Evolutionary conservation across 2,888 invertebrate species (phyloP).

Genomic region (Muschampia plurimacula): DNA sequence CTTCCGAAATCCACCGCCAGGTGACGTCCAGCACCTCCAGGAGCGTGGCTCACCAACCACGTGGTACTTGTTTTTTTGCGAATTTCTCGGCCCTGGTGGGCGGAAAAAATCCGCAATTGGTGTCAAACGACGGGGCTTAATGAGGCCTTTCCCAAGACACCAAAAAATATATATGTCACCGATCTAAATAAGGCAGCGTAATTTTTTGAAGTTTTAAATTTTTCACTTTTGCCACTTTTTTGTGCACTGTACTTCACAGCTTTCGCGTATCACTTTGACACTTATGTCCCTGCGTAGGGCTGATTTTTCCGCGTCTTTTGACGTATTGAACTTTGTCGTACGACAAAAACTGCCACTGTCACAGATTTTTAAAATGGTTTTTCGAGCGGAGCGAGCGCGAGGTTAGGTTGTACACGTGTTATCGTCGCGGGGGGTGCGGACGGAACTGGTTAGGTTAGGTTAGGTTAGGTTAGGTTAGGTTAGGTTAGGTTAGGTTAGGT

Average conservation of each 20-base stretch:
- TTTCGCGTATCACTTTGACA: neutral
- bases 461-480: too few species aligned
- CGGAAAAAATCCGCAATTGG: neutral
- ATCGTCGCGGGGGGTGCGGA: too few species aligned
- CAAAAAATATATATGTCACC: neutral
- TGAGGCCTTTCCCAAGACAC: neutral
- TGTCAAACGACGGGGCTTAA: neutral
- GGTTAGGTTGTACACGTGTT: too few species aligned
- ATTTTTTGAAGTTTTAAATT: neutral
- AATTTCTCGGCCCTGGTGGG: neutral
- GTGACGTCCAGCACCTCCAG: neutral
- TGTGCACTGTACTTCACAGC: neutral
- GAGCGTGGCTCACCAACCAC: conserved; percentile 5
- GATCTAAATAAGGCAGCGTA: neutral
- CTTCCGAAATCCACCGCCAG: neutral
- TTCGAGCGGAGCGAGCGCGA: too few species aligned
- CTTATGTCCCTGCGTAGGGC: neutral
- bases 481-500: too few species aligned
- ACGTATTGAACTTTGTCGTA: neutral
- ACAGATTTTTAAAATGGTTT: too few species aligned
- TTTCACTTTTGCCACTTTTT: neutral
- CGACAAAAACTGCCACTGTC: too few species aligned
- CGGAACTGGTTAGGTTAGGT: too few species aligned
- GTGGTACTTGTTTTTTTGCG: neutral
- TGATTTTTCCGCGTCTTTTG: neutral